Evolutionary conservation across 2,113 vertebrate species (phyloP).

Genomic region (Pionites leucogaster): DNA sequence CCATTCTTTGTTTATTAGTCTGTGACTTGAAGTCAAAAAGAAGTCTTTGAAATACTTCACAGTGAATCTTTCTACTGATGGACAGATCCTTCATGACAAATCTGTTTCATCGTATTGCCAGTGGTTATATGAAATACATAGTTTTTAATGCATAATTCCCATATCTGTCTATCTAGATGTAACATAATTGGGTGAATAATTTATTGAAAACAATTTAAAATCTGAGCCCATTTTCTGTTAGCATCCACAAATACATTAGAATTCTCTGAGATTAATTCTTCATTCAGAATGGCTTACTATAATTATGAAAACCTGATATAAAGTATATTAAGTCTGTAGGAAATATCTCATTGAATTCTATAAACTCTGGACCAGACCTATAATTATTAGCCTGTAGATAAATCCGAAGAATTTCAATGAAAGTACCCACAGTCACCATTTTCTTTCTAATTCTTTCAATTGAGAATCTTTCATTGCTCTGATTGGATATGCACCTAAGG

Average conservation of each 20-base stretch:
- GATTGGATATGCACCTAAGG: not conserved
- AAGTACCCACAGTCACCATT: not conserved
- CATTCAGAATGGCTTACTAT: not conserved
- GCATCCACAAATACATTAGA: not conserved
- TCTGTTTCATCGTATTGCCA: conserved; percentile 5
- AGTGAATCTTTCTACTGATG: conserved; percentile 15
- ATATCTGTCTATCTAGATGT: not conserved
- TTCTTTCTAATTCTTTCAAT: conserved; percentile 9
- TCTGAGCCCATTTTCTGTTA: not conserved
- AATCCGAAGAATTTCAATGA: conserved; percentile 1
- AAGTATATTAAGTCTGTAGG: conserved; percentile 6
- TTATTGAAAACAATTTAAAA: not conserved
- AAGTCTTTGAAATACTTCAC: conserved; percentile 11
- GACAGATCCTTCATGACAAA: conserved; percentile 25
- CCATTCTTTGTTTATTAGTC: conserved; percentile 4
- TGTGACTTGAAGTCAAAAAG: not conserved
- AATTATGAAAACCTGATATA: not conserved
- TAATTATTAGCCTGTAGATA: conserved; percentile 21
- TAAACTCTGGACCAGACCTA: not conserved
- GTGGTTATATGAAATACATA: not conserved
- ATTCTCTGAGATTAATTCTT: not conserved
- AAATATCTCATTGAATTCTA: conserved; percentile 27
- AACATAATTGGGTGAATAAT: conserved; percentile 44
- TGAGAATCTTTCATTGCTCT: not conserved
- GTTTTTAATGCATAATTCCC: conserved; percentile 4